Percentiles rank a stretch among this genome's conserved stretches.
Evolutionary conservation across 1,140 invertebrate species (phyloP).

Genomic region (Pararge aegeria): DNA sequence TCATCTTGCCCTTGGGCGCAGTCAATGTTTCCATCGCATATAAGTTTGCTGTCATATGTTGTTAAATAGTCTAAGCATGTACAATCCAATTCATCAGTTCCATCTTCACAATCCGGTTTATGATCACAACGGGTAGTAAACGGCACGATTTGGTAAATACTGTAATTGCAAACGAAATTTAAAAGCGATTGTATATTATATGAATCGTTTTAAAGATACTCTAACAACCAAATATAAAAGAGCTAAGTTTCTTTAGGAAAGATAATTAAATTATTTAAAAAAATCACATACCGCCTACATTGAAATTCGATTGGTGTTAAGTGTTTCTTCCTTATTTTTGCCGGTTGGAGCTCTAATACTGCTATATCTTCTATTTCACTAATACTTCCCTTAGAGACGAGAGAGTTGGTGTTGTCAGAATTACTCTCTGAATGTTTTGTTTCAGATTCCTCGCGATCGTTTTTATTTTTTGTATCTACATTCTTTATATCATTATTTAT

Average conservation of each 20-base stretch:
- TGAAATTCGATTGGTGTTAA: conserved; percentile 53
- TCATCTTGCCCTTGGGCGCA: conserved; percentile 89
- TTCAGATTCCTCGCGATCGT: conserved; percentile 15
- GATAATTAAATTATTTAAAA: no score
- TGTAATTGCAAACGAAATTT: conserved; percentile 45
- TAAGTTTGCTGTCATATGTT: conserved; percentile 72
- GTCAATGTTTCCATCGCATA: conserved; percentile 90
- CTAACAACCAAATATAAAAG: no score
- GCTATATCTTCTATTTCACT: conserved; percentile 38
- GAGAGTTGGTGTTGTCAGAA: not conserved
- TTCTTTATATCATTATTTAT: conserved; percentile 1
- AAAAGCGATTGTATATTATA: no score
- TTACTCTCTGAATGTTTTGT: conserved; percentile 11
- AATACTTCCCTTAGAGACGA: conserved; percentile 7
- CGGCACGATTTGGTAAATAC: conserved; percentile 83
- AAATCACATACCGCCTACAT: conserved; percentile 56
- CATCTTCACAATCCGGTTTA: conserved; percentile 89
- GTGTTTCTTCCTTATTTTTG: conserved; percentile 54
- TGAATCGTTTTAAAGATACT: no score
- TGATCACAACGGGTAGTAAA: conserved; percentile 83
- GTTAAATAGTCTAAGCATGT: conserved; percentile 85
- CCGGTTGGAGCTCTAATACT: conserved; percentile 42
- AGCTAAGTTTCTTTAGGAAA: no score
- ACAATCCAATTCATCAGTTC: conserved; percentile 88
- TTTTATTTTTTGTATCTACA: not conserved